phyloP scores from a whole-genome alignment of 2,113 vertebrate species.

The Petroica traversi region DNA sequence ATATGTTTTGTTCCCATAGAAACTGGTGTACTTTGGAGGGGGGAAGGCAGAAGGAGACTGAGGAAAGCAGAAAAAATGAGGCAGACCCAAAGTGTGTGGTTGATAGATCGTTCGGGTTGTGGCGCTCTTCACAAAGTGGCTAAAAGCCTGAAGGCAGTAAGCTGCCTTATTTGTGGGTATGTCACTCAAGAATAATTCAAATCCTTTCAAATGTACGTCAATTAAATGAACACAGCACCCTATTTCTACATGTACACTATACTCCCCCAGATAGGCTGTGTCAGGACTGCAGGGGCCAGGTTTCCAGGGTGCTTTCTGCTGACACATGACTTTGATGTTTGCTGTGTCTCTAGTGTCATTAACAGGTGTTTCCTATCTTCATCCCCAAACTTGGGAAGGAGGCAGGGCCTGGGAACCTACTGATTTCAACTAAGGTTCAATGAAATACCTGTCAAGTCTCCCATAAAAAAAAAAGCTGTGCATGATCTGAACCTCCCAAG shows the following conservation, averaged over 20 bases:
- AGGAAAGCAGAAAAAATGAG: neutral
- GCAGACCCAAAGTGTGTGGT: neutral
- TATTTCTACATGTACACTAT: neutral
- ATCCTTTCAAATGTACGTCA: neutral
- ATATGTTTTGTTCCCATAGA: conserved; percentile 41
- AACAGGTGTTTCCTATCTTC: conserved; percentile 43
- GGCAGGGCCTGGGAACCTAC: neutral
- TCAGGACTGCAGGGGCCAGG: neutral
- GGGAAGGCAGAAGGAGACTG: neutral
- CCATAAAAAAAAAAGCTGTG: neutral
- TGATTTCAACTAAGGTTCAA: neutral
- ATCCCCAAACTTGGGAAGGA: conserved; percentile 10
- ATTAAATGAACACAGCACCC: neutral
- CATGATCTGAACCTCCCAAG: conserved; percentile 31
- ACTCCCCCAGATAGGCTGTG: neutral
- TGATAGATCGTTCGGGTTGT: neutral
- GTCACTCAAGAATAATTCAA: neutral
- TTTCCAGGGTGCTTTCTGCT: neutral
- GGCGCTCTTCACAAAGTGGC: neutral
- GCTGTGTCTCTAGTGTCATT: neutral
- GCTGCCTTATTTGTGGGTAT: neutral
- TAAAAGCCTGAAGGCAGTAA: neutral
- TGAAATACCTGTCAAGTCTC: conserved; percentile 34
- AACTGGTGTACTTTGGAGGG: conserved; percentile 4
- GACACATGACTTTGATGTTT: neutral